Evolutionary conservation across 2,888 invertebrate species (phyloP).

Genomic region (Criorhina ranunculi): DNA sequence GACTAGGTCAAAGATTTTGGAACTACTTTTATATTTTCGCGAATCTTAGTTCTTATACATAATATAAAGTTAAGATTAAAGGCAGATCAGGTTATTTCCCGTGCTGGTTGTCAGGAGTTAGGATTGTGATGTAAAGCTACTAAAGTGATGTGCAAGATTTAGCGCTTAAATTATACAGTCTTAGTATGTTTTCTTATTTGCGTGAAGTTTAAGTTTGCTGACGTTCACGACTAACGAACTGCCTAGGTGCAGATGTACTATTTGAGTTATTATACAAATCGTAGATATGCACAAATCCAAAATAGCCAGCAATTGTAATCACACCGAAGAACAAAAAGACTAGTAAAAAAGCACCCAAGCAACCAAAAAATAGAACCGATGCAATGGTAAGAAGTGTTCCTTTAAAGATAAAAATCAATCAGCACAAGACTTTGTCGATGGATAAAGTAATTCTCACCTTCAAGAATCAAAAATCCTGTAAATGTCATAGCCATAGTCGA

Average conservation of each 20-base stretch:
- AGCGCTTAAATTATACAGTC: slow-evolving; percentile 18
- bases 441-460: slow-evolving; percentile 79
- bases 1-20: no score
- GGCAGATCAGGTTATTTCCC: background rate
- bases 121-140: slow-evolving; percentile 10
- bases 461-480: slow-evolving; percentile 83
- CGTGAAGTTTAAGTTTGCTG: slow-evolving; percentile 19
- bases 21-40: no score
- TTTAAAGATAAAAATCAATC: slow-evolving; percentile 59
- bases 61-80: slow-evolving; percentile 17
- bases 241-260: slow-evolving; percentile 76
- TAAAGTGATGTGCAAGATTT: slow-evolving; percentile 37
- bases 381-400: slow-evolving; percentile 83
- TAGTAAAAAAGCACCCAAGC: slow-evolving; percentile 80
- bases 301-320: slow-evolving; percentile 80
- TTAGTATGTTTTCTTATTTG: background rate
- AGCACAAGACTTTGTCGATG: background rate
- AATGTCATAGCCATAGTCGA: slow-evolving; percentile 82
- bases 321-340: slow-evolving; percentile 79
- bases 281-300: slow-evolving; percentile 82
- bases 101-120: background rate
- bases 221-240: slow-evolving; percentile 77
- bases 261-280: slow-evolving; percentile 80
- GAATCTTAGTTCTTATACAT: no score
- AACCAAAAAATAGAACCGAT: slow-evolving; percentile 81